These are phyloP conservation scores for Marmota monax DNA, from an alignment of 2,113 vertebrate genomes.

Conservation along the genomic window DNA sequence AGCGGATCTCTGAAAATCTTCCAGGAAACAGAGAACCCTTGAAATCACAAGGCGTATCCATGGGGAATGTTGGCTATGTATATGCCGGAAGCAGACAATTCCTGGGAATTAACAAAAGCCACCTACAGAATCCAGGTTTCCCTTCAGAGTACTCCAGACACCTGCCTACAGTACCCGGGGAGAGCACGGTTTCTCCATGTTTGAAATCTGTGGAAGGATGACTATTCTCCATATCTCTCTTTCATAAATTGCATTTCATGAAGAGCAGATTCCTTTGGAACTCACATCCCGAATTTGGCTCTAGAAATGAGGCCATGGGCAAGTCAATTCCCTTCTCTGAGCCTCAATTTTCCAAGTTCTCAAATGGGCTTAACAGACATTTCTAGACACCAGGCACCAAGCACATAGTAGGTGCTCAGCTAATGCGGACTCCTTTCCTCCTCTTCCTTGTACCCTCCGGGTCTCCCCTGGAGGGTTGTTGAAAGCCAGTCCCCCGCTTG, in stretches of 20 bases:
- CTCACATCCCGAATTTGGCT: not conserved
- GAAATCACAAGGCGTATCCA: too few relatives aligned
- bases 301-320: not conserved
- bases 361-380: not conserved
- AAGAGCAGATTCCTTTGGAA: conserved; percentile 76
- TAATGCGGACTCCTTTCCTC: not conserved
- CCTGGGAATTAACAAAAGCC: not conserved
- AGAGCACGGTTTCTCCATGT: not conserved
- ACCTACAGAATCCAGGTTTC: accelerated
- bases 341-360: not conserved
- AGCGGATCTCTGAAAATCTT: not conserved
- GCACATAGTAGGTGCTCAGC: not conserved
- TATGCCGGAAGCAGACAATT: not conserved
- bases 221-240: not conserved
- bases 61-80: accelerated
- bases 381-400: too few relatives aligned
- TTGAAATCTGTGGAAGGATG: not conserved
- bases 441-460: not conserved
- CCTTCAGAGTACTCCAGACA: accelerated
- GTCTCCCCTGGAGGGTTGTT: not conserved
- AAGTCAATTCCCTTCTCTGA: accelerated
- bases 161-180: too few relatives aligned
- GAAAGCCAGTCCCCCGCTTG: not conserved
- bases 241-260: conserved; percentile 71
- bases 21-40: not conserved